Base-by-base conservation (phyloP, 2,888 invertebrate genomes). In the Eledone cirrhosa region DNA sequence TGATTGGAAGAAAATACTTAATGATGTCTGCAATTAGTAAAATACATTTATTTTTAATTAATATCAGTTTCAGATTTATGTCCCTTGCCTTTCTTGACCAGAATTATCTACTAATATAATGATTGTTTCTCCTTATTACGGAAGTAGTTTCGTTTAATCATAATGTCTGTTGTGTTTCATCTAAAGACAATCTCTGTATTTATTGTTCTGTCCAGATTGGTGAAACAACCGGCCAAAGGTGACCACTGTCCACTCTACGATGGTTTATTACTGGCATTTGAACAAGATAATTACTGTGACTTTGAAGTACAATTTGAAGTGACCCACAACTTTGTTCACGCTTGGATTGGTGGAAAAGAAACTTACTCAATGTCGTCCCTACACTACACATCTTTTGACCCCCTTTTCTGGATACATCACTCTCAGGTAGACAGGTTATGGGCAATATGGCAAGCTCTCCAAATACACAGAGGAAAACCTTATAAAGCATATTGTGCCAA, bases 401-500 rank as follows among this genome's bases (percentile, higher is more conserved):
- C 83, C 14, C 79, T 83, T 27, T 83, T 83, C 80, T 82, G 63
- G 79, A 59, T 83, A 48, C 82, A 82, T 48, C 82, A 82, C 77
- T 81, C 82, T 69, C 80, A 72, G 47, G 80, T 81, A 22, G 83
- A 83, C 78, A 67, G 82, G 31, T 78, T 82, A 33, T 83, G 83
- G 83, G 82, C 82, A n/a, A 82, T 77, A 76, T 83, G 83, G 83
- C 83, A 83, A 77, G 80, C 78, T 4, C 82, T 83, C n/a, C 83
- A 83, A 79, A 79, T 79, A 48, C 76, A 80, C 78, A 80, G 83
- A 74, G 78, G 79, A 63, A 80, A 80, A 5, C 81, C 80, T 7
- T 82, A 81, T 78, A 80, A 79, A 78, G 82, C 84, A 27, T 81
- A 84, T 79, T 84, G 84, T 27, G 84, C 83, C 27, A 77, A 80